Evolutionary conservation across 2,888 invertebrate genomes (phyloP).

Genomic region (Blastobasis adustella): DNA sequence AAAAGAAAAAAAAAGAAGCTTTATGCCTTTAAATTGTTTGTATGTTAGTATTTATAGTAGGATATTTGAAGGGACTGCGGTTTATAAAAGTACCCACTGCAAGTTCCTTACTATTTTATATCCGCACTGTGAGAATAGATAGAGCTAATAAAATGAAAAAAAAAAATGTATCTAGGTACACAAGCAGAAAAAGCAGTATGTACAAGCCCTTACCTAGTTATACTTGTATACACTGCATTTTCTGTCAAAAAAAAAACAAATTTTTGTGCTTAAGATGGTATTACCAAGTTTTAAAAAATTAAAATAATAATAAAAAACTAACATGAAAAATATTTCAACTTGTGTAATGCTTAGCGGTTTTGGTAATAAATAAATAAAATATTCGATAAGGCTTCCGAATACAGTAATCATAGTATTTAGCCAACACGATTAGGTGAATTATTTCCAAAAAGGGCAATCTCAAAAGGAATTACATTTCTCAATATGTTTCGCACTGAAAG

Average conservation of each 20-base stretch:
- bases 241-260: conserved; percentile 28
- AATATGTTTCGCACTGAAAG: conserved; percentile 52
- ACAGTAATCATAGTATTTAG: conserved; percentile 27
- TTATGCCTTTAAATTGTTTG: conserved; percentile 71
- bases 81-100: conserved; percentile 54
- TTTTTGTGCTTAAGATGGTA: conserved; percentile 56
- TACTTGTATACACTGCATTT: conserved; percentile 23
- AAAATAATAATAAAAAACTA: conserved; percentile 27
- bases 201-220: conserved; percentile 13
- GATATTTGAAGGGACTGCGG: conserved; percentile 48
- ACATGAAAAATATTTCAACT: conserved; percentile 31
- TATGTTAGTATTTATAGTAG: conserved; percentile 53
- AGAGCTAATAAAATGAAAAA: conserved; percentile 54
- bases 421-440: conserved; percentile 27
- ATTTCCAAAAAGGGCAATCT: conserved; percentile 25
- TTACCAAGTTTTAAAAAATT: conserved; percentile 49
- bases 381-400: conserved; percentile 50
- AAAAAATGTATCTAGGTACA: conserved; percentile 43
- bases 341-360: conserved; percentile 50
- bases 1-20: conserved; percentile 61
- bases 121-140: conserved; percentile 65
- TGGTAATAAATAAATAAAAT: conserved; percentile 22
- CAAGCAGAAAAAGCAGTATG: conserved; percentile 31
- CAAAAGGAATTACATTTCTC: conserved; percentile 10
- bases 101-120: conserved; percentile 44